Evolutionary conservation across 2,888 invertebrate species (phyloP), one percentile per base, ranked within the genome.

Genomic region (Parnassius glacialis): DNA sequence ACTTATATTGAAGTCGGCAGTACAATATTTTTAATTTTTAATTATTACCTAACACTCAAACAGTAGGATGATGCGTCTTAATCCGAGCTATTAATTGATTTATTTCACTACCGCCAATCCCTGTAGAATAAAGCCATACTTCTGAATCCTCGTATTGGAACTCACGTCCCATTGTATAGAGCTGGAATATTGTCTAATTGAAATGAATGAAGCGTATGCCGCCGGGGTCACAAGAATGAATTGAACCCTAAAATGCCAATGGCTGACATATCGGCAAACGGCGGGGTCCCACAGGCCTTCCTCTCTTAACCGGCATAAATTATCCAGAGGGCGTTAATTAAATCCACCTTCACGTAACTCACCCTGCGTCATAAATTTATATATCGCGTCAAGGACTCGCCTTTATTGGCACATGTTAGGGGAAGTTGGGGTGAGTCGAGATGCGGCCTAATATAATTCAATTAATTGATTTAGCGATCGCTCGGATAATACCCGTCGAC

Each of bases 291-390:
- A 12, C 12, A 43, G 54, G n/a, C 52, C 52, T 41, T 42, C 1
- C 41, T 34, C 41, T 20, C 41, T 13, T 41, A 58, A 57, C 62
- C 53, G 62, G 66, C 66, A 69, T 68, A 68, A 68, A 67, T 70
- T 70, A 69, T 68, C 67, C 64, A 44, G 34, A 52, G 54, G 47
- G 68, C 63, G 66, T 70, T 70, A 70, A 70, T 70, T 69, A 70
- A 68, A 69, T 65, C 64, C 61, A 64, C 64, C 64, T 67, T 61
- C 44, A 57, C 57, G 56, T 53, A 16, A 52, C 44, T 44, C 52
- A 47, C 59, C 57, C 44, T 53, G 47, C 63, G 64, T 62, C 59
- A 62, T 59, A 64, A 62, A 64, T 53, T n/a, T 9, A 16, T 10
- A 16, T n/a, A 45, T 45, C 42, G 42, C 11, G 54, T 16, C 50